Conservation (phyloP, 2,888 invertebrate species). For the Coecobrya sp. region DNA sequence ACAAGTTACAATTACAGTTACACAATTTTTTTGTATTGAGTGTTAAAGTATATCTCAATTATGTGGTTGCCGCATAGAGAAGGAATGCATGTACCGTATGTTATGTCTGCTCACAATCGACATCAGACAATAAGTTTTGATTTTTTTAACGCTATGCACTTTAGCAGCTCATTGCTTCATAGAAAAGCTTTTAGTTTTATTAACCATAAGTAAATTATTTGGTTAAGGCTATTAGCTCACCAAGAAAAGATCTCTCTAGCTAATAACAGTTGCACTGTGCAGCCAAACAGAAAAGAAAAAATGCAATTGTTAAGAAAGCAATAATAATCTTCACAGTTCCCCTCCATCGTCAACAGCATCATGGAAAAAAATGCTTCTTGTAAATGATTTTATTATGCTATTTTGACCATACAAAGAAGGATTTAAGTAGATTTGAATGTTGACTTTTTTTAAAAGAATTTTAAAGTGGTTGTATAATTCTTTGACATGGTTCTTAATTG, state of each 20-base stretch:
- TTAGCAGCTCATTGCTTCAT: neutral
- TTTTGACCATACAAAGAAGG: constrained; percentile 22
- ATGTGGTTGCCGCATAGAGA: neutral
- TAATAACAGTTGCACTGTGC: neutral
- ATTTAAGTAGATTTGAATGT: neutral
- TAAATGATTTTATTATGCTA: neutral
- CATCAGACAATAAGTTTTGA: neutral
- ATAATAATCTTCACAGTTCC: neutral
- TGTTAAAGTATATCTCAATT: neutral
- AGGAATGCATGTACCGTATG: neutral
- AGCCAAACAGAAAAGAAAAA: neutral
- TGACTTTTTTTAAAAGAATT: too few species aligned
- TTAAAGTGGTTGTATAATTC: neutral
- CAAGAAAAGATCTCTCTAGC: neutral
- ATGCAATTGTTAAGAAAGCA: neutral
- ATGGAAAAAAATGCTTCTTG: constrained; percentile 7
- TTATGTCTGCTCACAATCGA: neutral
- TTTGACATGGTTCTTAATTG: neutral
- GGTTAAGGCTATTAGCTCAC: constrained; percentile 2
- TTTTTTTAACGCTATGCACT: neutral
- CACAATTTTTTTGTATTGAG: too few species aligned
- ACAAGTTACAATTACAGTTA: too few species aligned
- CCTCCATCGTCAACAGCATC: neutral
- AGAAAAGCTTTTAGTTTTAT: neutral
- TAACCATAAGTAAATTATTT: neutral